phyloP scores from a whole-genome alignment of 2,113 vertebrate species.

The Erythrolamprus reginae region DNA sequence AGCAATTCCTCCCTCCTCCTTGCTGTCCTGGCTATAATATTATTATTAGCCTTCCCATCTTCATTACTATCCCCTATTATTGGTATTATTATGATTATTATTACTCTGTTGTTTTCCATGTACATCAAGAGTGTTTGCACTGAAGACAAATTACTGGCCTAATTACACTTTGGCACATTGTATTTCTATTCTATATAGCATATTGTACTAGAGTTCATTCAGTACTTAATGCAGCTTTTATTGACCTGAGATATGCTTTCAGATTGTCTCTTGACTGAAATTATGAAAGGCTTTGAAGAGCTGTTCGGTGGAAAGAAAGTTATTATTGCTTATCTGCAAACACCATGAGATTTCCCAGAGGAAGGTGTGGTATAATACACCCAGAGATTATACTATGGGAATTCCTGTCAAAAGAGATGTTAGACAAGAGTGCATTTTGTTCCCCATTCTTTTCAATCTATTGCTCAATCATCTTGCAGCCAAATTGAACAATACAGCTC shows the following conservation, averaged over 20 bases:
- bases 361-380: background rate
- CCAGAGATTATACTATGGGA: background rate
- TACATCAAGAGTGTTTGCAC: background rate
- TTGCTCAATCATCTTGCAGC: background rate
- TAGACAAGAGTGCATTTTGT: background rate
- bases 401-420: background rate
- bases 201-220: background rate
- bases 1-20: too few relatives aligned
- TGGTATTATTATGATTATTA: background rate
- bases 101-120: background rate
- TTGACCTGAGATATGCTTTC: background rate
- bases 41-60: background rate
- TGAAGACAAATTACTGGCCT: background rate
- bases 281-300: background rate
- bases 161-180: background rate
- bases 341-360: background rate
- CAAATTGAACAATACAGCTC: background rate
- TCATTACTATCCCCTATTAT: background rate
- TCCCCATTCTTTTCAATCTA: background rate
- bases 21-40: too few relatives aligned
- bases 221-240: background rate
- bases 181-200: background rate
- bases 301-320: background rate
- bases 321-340: background rate
- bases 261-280: background rate